Conservation (phyloP, 2,888 invertebrate genomes). For the Busseola fusca region DNA sequence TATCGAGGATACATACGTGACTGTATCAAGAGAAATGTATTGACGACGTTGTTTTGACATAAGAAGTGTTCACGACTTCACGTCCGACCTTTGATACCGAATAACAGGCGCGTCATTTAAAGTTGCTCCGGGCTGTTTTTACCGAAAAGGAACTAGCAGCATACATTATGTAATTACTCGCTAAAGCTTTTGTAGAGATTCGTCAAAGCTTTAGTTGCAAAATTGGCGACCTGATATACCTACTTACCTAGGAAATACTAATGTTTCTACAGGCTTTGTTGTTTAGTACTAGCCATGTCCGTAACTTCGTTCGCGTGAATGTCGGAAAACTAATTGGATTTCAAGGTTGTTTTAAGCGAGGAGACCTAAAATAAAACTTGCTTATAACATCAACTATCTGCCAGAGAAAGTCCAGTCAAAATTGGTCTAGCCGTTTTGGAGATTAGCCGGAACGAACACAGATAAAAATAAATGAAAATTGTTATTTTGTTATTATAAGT, state of each 20-base stretch:
- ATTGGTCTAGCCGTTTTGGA: too few species aligned
- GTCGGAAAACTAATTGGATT: background rate
- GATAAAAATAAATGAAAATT: too few species aligned
- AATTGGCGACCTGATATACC: background rate
- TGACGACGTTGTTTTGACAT: constrained; percentile 50
- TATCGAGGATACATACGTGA: constrained; percentile 53
- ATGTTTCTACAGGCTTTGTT: background rate
- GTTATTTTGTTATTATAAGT: too few species aligned
- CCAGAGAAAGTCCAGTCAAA: too few species aligned
- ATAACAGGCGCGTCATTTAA: constrained; percentile 48
- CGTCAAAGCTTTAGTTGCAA: constrained; percentile 9
- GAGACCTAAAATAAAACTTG: background rate
- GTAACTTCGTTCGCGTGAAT: background rate
- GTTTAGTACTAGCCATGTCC: background rate
- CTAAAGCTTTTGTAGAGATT: constrained; percentile 12
- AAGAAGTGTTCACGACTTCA: constrained; percentile 61
- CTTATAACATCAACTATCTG: background rate
- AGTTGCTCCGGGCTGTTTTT: constrained; percentile 54
- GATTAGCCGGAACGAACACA: too few species aligned
- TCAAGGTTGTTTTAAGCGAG: background rate
- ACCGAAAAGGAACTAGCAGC: constrained; percentile 28
- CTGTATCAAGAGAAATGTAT: constrained; percentile 57
- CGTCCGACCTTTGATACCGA: constrained; percentile 58
- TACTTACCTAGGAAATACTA: background rate
- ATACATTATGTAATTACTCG: constrained; percentile 49